A percentile compares a stretch with the other conserved stretches of the same genome.
Conservation (phyloP, 2,113 vertebrate species). For the Scytalopus superciliaris region DNA sequence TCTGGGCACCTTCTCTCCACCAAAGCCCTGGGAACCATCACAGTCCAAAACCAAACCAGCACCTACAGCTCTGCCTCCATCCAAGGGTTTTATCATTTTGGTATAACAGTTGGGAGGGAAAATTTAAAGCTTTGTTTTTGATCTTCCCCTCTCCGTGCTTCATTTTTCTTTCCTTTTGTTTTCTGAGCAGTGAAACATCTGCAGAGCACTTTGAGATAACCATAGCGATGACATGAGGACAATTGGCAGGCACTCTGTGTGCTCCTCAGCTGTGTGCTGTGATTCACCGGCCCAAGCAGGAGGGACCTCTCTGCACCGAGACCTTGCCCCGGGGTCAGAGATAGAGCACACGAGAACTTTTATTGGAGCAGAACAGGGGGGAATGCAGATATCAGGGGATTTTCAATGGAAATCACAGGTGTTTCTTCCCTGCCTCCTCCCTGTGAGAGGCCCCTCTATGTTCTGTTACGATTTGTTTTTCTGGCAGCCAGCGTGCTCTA, state of each 20-base stretch:
- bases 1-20: not conserved
- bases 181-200: slow-evolving; percentile 72
- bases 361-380: slow-evolving; percentile 7
- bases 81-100: not conserved
- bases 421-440: slow-evolving; percentile 71
- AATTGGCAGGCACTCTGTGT: slow-evolving; percentile 46
- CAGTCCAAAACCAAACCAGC: not conserved
- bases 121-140: slow-evolving; percentile 44
- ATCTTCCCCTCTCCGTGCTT: not conserved
- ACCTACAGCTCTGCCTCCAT: not conserved
- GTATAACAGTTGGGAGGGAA: not conserved
- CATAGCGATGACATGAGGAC: slow-evolving; percentile 64
- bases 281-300: slow-evolving; percentile 58
- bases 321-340: slow-evolving; percentile 41
- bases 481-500: slow-evolving; percentile 40
- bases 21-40: not conserved
- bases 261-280: slow-evolving; percentile 58
- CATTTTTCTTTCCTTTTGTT: not conserved
- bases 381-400: slow-evolving; percentile 57
- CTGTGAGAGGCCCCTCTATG: slow-evolving; percentile 68
- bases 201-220: slow-evolving; percentile 70
- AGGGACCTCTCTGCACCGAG: slow-evolving; percentile 1
- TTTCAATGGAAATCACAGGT: slow-evolving; percentile 79
- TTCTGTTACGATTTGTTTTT: slow-evolving; percentile 49
- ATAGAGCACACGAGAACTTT: slow-evolving; percentile 24